These are phyloP conservation scores for Cyanistes caeruleus DNA, from an alignment of 2,113 vertebrate species.

Conservation along the genomic window DNA sequence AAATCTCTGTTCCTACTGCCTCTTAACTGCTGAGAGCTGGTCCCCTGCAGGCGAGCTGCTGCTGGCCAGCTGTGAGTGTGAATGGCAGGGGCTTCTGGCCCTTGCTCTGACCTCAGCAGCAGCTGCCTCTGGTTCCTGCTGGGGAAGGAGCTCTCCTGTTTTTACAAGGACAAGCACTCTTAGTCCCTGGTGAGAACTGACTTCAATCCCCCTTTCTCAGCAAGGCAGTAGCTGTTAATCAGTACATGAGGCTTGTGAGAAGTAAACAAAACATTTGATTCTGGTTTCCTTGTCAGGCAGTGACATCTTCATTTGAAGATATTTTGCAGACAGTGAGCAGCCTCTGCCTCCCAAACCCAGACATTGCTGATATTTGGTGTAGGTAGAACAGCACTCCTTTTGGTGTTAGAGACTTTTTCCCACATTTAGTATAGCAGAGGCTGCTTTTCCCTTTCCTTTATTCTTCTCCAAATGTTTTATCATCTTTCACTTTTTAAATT, in stretches of 20 bases:
- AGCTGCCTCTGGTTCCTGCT: background rate
- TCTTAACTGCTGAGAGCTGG: background rate
- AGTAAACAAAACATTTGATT: background rate
- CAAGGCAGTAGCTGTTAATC: background rate
- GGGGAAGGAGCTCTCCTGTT: background rate
- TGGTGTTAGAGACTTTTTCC: background rate
- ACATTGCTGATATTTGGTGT: background rate
- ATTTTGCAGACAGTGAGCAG: background rate
- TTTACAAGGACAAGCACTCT: background rate
- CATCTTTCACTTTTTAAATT: background rate
- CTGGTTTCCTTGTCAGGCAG: background rate
- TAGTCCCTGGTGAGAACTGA: background rate
- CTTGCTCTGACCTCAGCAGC: background rate
- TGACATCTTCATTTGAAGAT: background rate
- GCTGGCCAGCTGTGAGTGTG: background rate
- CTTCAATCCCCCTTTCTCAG: background rate
- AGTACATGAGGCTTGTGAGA: background rate
- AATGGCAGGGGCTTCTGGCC: background rate
- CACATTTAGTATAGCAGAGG: background rate
- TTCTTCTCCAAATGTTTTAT: background rate
- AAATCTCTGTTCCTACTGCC: background rate
- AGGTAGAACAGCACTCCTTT: background rate
- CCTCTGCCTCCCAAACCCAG: background rate
- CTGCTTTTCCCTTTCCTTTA: background rate
- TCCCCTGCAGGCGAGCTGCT: background rate